Evolutionary conservation across 2,888 invertebrate species (phyloP), one percentile per base, ranked within the genome.

Genomic region (Lypha dubia): DNA sequence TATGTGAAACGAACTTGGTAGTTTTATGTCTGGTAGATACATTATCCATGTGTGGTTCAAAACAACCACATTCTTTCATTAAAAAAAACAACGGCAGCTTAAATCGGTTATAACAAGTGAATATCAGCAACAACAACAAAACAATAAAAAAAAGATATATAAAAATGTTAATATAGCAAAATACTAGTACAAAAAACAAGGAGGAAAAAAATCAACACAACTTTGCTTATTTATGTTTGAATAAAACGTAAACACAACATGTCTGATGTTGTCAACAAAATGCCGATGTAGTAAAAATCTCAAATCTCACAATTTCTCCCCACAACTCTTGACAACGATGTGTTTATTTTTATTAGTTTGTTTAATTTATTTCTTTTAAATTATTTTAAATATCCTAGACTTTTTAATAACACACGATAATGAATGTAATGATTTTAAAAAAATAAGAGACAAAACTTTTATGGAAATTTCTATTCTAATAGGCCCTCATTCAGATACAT

Each of bases 211-310:
- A 15, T 44, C 58, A 75, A 71, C 49, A 74, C 58, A 67, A 56
- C 75, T 77, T 81, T 68, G 77, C 73, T 84, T 84, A 77, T 84
- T 81, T 84, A 83, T 77, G 87, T 87, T 86, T 75, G 85, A 85
- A 76, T 11, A 79, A 86, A 88, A 87, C 86, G 85, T 88, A 88
- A 88, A 88, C 88, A 88, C 87, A 88, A 88, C 88, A 86, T 79
- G 87, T 84, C 81, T 22, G 79, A 83, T 22, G 84, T 60, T 86
- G 83, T n/a, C 63, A 56, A 41, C 24, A 70, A 79, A 77, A 67
- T 83, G 70, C 58, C 79, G 70, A 75, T 77, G 58, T 49, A 49
- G 46, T 58, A 67, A 67, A 76, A 76, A 58, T 65, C n/a, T 46
- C 46, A 46, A 28, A 58, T 15, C 32, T 32, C 58, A 58, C 51